Conservation (phyloP, 2,888 invertebrate species). For the Erannis defoliaria region DNA sequence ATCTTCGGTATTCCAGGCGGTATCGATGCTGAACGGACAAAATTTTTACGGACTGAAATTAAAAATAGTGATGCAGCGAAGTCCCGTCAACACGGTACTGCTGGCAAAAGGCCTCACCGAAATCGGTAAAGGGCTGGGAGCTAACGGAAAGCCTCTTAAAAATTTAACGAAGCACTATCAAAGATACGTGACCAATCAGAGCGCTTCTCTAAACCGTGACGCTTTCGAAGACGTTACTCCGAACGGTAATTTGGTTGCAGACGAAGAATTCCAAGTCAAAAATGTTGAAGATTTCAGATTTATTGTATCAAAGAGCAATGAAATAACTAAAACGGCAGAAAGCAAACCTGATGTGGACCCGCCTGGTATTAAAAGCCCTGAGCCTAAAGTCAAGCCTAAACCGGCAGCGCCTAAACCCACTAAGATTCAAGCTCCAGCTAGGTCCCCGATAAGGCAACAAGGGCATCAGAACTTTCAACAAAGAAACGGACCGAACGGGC, state of each 20-base stretch:
- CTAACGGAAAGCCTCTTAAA: constrained; percentile 60
- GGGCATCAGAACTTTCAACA: constrained; percentile 3
- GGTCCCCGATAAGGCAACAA: constrained; percentile 13
- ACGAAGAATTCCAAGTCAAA: constrained; percentile 25
- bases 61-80: constrained; percentile 58
- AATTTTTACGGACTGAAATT: constrained; percentile 60
- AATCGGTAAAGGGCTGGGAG: constrained; percentile 69
- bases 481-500: constrained; percentile 8
- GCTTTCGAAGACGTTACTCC: constrained; percentile 44
- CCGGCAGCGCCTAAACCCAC: neutral
- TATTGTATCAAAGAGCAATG: neutral
- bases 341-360: neutral
- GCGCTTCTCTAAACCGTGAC: constrained; percentile 45
- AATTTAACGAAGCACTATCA: constrained; percentile 64
- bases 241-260: constrained; percentile 3
- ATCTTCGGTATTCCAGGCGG: constrained; percentile 61
- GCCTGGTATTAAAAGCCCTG: neutral
- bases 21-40: constrained; percentile 74
- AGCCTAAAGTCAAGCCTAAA: neutral
- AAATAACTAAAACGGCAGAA: neutral
- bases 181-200: constrained; percentile 54
- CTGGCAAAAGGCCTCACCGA: constrained; percentile 67
- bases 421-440: neutral
- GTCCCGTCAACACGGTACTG: constrained; percentile 47
- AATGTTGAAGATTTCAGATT: constrained; percentile 31